phyloP scores from a whole-genome alignment of 2,888 invertebrate species.

The Isoperla grammatica region DNA sequence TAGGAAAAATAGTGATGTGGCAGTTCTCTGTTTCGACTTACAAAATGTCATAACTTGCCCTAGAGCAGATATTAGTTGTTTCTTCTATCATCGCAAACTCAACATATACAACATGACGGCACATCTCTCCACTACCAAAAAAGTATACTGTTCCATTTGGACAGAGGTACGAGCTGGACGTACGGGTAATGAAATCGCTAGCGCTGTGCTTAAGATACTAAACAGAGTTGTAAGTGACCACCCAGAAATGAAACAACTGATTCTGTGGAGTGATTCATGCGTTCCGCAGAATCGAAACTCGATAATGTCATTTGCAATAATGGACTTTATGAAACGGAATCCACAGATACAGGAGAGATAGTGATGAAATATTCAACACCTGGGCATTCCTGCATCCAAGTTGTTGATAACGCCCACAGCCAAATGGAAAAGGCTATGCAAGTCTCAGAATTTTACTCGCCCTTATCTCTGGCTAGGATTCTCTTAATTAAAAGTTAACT shows the following conservation, averaged over 20 bases:
- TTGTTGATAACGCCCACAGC: no score
- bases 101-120: conserved; percentile 35
- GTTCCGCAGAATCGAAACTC: conserved; percentile 12
- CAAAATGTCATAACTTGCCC: no score
- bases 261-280: conserved; percentile 19
- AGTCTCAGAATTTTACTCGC: no score
- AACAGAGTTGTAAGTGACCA: conserved; percentile 30
- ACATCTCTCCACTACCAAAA: conserved; percentile 33
- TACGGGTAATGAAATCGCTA: conserved; percentile 34
- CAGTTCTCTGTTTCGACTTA: no score
- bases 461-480: not conserved
- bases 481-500: not conserved
- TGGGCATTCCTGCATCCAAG: no score
- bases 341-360: not conserved
- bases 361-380: no score
- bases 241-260: conserved; percentile 20
- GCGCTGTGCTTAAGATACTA: conserved; percentile 34
- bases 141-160: conserved; percentile 36
- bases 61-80: no score
- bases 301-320: conserved; percentile 3
- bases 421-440: no score
- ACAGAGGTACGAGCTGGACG: conserved; percentile 33
- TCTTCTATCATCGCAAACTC: not conserved
- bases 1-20: no score
- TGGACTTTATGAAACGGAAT: conserved; percentile 2